These are phyloP conservation scores for Carpatolechia fugitivella DNA, from an alignment of 2,888 invertebrate genomes.

Conservation along the genomic window DNA sequence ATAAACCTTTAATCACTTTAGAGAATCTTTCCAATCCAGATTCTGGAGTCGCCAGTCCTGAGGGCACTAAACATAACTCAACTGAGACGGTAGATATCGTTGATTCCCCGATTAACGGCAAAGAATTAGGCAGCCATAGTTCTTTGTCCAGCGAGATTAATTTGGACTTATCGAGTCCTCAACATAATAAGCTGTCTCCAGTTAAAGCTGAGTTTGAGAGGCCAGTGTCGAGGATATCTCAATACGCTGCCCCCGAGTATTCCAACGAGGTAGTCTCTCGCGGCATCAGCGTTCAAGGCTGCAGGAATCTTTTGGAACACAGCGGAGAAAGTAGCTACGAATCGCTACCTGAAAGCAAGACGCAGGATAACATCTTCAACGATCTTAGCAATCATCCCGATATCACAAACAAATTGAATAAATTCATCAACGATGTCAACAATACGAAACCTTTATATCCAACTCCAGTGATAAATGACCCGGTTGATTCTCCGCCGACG, in stretches of 20 bases:
- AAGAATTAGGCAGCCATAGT: constrained; percentile 67
- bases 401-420: constrained; percentile 45
- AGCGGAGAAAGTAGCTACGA: constrained; percentile 63
- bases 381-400: constrained; percentile 49
- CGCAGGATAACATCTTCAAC: constrained; percentile 35
- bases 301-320: constrained; percentile 57
- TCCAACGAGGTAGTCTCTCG: constrained; percentile 63
- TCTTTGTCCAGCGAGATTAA: constrained; percentile 79
- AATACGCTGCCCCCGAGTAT: constrained; percentile 52
- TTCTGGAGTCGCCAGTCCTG: constrained; percentile 79
- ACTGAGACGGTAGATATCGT: constrained; percentile 73
- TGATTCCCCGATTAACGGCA: constrained; percentile 65
- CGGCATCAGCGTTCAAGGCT: constrained; percentile 64
- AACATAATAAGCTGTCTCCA: constrained; percentile 55
- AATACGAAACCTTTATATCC: constrained; percentile 42
- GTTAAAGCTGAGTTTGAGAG: constrained; percentile 58
- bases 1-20: constrained; percentile 60
- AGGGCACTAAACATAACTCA: constrained; percentile 77
- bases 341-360: constrained; percentile 47
- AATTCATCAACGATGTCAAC: constrained; percentile 48
- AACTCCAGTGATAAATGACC: constrained; percentile 43
- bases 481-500: constrained; percentile 39
- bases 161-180: constrained; percentile 76
- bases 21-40: constrained; percentile 72
- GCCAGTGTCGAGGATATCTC: constrained; percentile 58